Evolutionary conservation across 2,888 invertebrate species (phyloP).

Genomic region (Pseudanteris insignis): DNA sequence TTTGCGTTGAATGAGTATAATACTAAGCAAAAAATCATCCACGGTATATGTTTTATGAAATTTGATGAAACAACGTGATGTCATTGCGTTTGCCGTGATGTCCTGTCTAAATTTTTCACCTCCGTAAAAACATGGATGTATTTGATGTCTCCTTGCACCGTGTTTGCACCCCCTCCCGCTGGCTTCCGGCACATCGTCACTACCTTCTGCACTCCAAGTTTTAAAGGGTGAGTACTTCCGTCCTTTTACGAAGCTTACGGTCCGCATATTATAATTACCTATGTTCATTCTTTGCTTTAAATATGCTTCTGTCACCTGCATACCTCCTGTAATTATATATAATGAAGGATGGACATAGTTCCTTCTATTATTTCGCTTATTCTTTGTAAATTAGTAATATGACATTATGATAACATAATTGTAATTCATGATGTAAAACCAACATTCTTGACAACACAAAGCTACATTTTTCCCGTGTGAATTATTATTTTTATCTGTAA

Average conservation of each 20-base stretch:
- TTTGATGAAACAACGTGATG: slow-evolving; percentile 56
- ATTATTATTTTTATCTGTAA: too few relatives aligned
- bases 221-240: slow-evolving; percentile 62
- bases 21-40: too few relatives aligned
- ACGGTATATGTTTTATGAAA: slow-evolving; percentile 57
- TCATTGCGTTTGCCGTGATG: slow-evolving; percentile 58
- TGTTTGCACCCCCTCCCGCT: slow-evolving; percentile 62
- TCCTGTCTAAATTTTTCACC: slow-evolving; percentile 55
- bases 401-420: too few relatives aligned
- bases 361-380: too few relatives aligned
- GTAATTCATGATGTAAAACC: too few relatives aligned
- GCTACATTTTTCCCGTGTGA: too few relatives aligned
- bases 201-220: slow-evolving; percentile 59
- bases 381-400: too few relatives aligned
- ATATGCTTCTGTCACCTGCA: slow-evolving; percentile 9
- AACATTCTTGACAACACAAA: too few relatives aligned
- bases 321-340: too few relatives aligned
- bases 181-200: slow-evolving; percentile 59
- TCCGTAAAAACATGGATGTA: slow-evolving; percentile 60
- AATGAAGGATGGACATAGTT: too few relatives aligned
- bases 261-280: slow-evolving; percentile 16
- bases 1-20: too few relatives aligned
- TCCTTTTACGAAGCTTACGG: slow-evolving; percentile 46
- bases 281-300: slow-evolving; percentile 5
- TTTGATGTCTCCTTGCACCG: slow-evolving; percentile 64